These are phyloP conservation scores for Mystacornis crossleyi DNA, from an alignment of 2,113 vertebrate genomes.

Conservation along the genomic window DNA sequence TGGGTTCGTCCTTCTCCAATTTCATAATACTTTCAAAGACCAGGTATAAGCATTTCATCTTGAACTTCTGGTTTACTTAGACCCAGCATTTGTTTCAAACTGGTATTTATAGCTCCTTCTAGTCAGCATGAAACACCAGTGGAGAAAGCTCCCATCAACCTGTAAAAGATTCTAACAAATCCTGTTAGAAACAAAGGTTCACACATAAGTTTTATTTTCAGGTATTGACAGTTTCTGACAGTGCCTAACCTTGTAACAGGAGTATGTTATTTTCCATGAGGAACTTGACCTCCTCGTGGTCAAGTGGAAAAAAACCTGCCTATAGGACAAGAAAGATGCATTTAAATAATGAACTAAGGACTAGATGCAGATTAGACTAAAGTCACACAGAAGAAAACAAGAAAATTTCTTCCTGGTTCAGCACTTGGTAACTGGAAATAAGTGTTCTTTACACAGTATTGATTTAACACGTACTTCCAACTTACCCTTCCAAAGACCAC, in stretches of 20 bases:
- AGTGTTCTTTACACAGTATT: not conserved
- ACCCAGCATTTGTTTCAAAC: not conserved
- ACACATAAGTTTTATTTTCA: not conserved
- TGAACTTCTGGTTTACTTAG: not conserved
- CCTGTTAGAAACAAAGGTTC: not conserved
- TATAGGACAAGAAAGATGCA: not conserved
- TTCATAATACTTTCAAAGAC: not conserved
- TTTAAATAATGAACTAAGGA: not conserved
- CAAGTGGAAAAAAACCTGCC: not conserved
- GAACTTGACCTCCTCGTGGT: not conserved
- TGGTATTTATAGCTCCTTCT: not conserved
- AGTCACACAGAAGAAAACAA: not conserved
- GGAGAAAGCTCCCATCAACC: not conserved
- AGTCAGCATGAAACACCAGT: not conserved
- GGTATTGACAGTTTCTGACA: not conserved
- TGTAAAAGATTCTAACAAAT: not conserved
- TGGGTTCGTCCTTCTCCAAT: not conserved
- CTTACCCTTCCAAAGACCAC: not conserved
- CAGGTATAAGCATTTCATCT: not conserved
- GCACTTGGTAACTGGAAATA: not conserved
- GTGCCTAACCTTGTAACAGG: not conserved
- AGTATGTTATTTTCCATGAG: not conserved
- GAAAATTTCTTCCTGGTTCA: not conserved
- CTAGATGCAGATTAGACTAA: not conserved
- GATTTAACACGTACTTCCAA: not conserved